Evolutionary conservation across 1,140 invertebrate genomes (phyloP).

Genomic region (Psix sp.): DNA sequence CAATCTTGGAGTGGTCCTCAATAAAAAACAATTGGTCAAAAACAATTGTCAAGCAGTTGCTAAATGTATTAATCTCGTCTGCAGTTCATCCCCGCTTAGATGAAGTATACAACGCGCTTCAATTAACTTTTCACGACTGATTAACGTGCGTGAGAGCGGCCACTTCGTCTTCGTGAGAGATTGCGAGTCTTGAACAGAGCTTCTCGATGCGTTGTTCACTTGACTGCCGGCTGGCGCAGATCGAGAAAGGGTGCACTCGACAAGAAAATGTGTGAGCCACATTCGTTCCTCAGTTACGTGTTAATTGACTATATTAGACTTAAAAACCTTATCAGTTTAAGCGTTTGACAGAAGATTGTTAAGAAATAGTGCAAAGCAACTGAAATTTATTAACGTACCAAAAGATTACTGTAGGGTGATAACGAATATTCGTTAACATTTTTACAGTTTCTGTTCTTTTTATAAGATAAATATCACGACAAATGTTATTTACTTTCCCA

Average conservation of each 20-base stretch:
- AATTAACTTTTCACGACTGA: conserved; percentile 57
- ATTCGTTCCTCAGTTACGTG: conserved; percentile 36
- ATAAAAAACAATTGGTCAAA: conserved; percentile 36
- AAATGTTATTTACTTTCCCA: no score
- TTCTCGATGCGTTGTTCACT: conserved; percentile 52
- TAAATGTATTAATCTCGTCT: conserved; percentile 63
- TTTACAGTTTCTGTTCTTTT: no score
- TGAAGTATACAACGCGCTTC: conserved; percentile 47
- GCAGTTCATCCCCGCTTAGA: conserved; percentile 48
- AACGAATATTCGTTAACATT: no score
- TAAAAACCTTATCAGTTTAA: no score
- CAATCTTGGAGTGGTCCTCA: conserved; percentile 2
- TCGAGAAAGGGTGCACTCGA: conserved; percentile 54
- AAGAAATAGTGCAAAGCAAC: no score
- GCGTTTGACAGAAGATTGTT: no score
- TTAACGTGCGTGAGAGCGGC: conserved; percentile 59
- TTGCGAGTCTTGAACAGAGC: conserved; percentile 31
- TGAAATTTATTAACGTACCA: no score
- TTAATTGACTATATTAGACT: no score
- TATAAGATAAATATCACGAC: no score
- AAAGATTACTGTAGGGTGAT: no score
- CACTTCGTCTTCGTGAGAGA: conserved; percentile 61
- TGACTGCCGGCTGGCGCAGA: conserved; percentile 46
- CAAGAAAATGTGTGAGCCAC: conserved; percentile 35
- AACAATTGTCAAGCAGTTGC: conserved; percentile 62